phyloP scores from a whole-genome alignment of 2,797 vertebrate species.

The Bovichtus diacanthus region DNA sequence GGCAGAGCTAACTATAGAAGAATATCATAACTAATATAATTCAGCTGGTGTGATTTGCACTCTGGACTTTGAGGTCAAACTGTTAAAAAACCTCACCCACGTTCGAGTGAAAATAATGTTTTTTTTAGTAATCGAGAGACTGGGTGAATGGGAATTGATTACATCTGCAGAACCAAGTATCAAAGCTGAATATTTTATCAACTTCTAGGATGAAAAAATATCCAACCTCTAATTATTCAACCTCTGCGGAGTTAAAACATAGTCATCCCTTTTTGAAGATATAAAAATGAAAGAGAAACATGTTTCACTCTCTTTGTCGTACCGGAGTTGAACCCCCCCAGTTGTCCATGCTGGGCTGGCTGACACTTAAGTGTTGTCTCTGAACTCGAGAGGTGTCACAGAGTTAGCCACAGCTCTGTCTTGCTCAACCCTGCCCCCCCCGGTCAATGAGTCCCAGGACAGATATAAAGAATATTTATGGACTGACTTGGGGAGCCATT shows the following conservation, averaged over 20 bases:
- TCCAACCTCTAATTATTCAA: slow-evolving; percentile 11
- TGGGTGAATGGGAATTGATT: slow-evolving; percentile 56
- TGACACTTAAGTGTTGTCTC: slow-evolving; percentile 13
- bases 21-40: slow-evolving; percentile 48
- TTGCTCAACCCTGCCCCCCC: slow-evolving; percentile 18
- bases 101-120: slow-evolving; percentile 49
- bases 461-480: slow-evolving; percentile 75
- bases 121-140: slow-evolving; percentile 41
- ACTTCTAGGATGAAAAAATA: slow-evolving; percentile 20
- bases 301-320: neutral
- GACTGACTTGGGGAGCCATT: slow-evolving; percentile 57
- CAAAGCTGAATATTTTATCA: slow-evolving; percentile 48
- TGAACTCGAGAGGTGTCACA: slow-evolving; percentile 16
- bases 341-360: neutral
- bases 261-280: slow-evolving; percentile 9
- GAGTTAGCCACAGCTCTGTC: slow-evolving; percentile 25
- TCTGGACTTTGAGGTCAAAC: slow-evolving; percentile 34
- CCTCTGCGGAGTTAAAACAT: slow-evolving; percentile 4
- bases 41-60: slow-evolving; percentile 52
- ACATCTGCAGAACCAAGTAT: slow-evolving; percentile 51
- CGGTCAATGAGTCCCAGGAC: slow-evolving; percentile 59
- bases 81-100: slow-evolving; percentile 42
- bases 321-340: neutral
- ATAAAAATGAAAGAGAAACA: neutral
- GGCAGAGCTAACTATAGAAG: too few species aligned